Evolutionary conservation across 2,113 vertebrate species (phyloP).

Genomic region (Montifringilla adamsi): DNA sequence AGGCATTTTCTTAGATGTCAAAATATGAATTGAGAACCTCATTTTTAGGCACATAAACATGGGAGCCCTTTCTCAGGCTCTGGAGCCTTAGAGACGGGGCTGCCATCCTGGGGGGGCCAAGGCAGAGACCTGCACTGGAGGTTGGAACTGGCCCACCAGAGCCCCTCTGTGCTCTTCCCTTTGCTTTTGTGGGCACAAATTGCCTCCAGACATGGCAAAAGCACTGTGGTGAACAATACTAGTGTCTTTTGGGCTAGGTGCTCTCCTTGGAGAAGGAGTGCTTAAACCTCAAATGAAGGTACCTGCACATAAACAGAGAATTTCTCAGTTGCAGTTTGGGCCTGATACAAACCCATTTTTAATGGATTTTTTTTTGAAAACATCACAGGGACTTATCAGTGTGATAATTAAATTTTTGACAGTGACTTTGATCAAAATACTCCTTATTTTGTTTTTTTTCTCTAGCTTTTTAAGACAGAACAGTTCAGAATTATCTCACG

Average conservation of each 20-base stretch:
- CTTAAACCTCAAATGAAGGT: not conserved
- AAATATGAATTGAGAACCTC: not conserved
- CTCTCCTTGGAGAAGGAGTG: not conserved
- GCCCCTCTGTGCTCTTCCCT: not conserved
- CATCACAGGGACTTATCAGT: not conserved
- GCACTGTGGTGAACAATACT: not conserved
- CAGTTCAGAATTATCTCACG: not conserved
- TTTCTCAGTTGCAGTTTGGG: not conserved
- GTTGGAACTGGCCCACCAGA: not conserved
- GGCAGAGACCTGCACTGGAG: not conserved
- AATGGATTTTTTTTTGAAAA: not conserved
- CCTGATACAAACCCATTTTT: not conserved
- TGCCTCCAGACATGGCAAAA: not conserved
- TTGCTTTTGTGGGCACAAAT: not conserved
- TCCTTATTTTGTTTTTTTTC: not conserved
- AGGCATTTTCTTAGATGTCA: not conserved
- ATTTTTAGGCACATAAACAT: not conserved
- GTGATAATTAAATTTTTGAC: not conserved
- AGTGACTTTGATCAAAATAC: not conserved
- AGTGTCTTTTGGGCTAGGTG: not conserved
- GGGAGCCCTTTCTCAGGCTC: not conserved
- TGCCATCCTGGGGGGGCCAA: not conserved
- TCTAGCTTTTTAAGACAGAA: not conserved
- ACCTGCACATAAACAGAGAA: not conserved
- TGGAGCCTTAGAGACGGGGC: not conserved